Conservation (phyloP, 2,113 vertebrate species). For the Taxidea taxus region DNA sequence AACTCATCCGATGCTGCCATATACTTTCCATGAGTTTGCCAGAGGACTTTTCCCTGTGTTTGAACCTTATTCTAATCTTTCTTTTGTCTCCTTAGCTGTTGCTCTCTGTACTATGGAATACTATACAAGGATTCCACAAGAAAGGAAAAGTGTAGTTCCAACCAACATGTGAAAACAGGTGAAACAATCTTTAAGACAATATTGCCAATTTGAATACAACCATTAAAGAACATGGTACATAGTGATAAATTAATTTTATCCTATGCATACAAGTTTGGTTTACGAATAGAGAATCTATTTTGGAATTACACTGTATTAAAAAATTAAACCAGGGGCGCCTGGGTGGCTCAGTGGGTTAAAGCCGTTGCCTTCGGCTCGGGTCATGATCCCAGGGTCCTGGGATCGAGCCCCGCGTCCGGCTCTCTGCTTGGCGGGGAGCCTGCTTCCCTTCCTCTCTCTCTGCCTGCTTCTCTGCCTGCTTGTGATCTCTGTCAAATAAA, state of each 20-base stretch:
- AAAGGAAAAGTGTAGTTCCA: not conserved
- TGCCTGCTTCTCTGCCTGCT: no score
- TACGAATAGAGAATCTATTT: slow-evolving; percentile 15
- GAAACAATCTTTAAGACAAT: not conserved
- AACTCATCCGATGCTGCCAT: not conserved
- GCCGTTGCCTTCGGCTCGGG: no score
- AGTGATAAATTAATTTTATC: not conserved
- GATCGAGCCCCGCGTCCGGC: no score
- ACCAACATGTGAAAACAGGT: not conserved
- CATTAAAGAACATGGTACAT: not conserved
- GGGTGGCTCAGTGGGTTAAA: no score
- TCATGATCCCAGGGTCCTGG: no score
- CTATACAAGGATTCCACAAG: not conserved
- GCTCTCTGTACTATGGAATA: not conserved
- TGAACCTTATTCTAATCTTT: not conserved
- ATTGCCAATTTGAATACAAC: not conserved
- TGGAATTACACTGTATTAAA: slow-evolving; percentile 32
- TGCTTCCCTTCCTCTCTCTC: no score
- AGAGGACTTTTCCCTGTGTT: not conserved
- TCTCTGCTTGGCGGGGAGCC: no score
- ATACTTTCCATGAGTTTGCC: not conserved
- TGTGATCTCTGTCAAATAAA: no score
- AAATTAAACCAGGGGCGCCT: slow-evolving; percentile 26
- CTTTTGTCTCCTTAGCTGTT: not conserved
- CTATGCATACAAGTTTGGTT: not conserved